Percentiles rank a stretch among this genome's conserved stretches.
Evolutionary conservation across 2,888 invertebrate genomes (phyloP).

Genomic region (Acrobasis suavella): DNA sequence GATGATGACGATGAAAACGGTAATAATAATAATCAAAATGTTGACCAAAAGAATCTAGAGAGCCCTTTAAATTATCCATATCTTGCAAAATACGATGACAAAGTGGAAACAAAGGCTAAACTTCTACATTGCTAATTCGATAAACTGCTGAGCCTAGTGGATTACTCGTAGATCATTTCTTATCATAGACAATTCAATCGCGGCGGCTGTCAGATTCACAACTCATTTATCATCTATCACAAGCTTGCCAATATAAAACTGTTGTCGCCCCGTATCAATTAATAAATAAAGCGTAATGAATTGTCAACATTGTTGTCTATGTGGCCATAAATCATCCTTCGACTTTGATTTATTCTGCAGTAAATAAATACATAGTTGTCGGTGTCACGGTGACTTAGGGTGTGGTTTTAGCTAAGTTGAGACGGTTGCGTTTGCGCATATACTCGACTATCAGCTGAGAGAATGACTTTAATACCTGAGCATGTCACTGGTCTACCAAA

Average conservation of each 20-base stretch:
- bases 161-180: neutral
- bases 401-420: neutral
- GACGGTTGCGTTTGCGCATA: neutral
- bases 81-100: too few species aligned
- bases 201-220: neutral
- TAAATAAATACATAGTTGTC: neutral
- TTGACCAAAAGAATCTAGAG: too few species aligned
- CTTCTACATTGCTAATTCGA: neutral
- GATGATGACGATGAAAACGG: too few species aligned
- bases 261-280: neutral
- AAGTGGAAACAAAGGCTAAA: too few species aligned
- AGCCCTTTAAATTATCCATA: too few species aligned
- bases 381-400: neutral
- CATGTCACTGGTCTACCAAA: too few species aligned
- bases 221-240: neutral
- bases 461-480: too few species aligned
- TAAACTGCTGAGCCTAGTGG: neutral
- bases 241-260: neutral
- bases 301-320: neutral
- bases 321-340: conserved; percentile 2
- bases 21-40: too few species aligned
- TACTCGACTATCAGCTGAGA: neutral
- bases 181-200: neutral
- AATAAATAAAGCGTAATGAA: conserved; percentile 3
- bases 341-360: conserved; percentile 5